Evolutionary conservation across 2,113 vertebrate genomes (phyloP).

Genomic region (Pan troglodytes): NHGRI_mPanTro3-v2.1_pri NC_086015.1:199022501-199023000

Average conservation of each 20-base stretch:
- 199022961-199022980: fast-evolving
- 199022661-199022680: neutral
- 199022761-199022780: too few species aligned
- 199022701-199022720: too few species aligned
- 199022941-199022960: neutral
- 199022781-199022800: neutral
- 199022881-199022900: neutral
- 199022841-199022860: neutral
- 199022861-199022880: neutral
- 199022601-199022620: neutral
- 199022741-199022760: neutral
- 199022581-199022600: neutral
- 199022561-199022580: neutral
- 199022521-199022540: neutral
- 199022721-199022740: neutral
- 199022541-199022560: neutral
- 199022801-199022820: neutral
- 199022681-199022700: neutral
- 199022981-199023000: neutral
- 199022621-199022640: neutral
- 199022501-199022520: neutral
- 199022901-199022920: neutral
- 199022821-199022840: fast-evolving
- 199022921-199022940: neutral
- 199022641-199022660: neutral